Conservation (phyloP, 1,140 invertebrate species). For the Leucophenga varia region DNA sequence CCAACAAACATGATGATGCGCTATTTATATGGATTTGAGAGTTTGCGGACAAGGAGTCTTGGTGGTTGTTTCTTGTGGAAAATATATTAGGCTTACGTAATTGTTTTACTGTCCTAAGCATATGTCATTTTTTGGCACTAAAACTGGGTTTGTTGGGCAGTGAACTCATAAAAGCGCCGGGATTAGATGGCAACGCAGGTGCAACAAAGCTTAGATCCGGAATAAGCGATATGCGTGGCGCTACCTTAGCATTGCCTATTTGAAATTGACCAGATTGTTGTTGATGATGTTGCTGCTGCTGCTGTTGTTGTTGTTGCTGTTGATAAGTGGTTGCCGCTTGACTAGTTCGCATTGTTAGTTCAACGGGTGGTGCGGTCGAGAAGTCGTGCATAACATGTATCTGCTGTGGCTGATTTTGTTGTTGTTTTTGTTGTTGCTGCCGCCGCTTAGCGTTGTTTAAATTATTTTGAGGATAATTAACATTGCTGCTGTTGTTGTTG, state of each 20-base stretch:
- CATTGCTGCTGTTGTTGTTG: slow-evolving; percentile 20
- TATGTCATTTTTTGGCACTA: slow-evolving; percentile 48
- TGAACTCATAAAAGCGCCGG: slow-evolving; percentile 43
- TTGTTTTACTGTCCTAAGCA: slow-evolving; percentile 13
- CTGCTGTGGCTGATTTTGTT: slow-evolving; percentile 27
- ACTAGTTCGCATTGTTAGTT: background rate
- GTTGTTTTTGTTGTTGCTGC: slow-evolving; percentile 7
- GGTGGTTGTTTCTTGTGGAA: no score
- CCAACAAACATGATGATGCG: no score
- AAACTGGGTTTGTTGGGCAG: slow-evolving; percentile 44
- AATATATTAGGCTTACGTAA: slow-evolving; percentile 1
- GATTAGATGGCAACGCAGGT: slow-evolving; percentile 44
- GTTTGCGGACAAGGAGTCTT: no score
- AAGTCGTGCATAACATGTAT: slow-evolving; percentile 55
- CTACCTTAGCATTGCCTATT: slow-evolving; percentile 41
- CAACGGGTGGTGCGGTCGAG: slow-evolving; percentile 33
- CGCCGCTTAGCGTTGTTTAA: background rate
- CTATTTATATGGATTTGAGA: no score
- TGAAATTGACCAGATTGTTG: slow-evolving; percentile 35
- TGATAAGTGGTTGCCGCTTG: slow-evolving; percentile 22
- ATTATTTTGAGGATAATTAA: slow-evolving; percentile 30
- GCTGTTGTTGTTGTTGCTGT: slow-evolving; percentile 37
- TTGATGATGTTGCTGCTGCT: slow-evolving; percentile 3
- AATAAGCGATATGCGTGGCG: slow-evolving; percentile 56
- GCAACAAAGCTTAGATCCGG: slow-evolving; percentile 59